These are phyloP conservation scores for Tetraneura akinire DNA, from an alignment of 1,140 invertebrate genomes.

Conservation along the genomic window DNA sequence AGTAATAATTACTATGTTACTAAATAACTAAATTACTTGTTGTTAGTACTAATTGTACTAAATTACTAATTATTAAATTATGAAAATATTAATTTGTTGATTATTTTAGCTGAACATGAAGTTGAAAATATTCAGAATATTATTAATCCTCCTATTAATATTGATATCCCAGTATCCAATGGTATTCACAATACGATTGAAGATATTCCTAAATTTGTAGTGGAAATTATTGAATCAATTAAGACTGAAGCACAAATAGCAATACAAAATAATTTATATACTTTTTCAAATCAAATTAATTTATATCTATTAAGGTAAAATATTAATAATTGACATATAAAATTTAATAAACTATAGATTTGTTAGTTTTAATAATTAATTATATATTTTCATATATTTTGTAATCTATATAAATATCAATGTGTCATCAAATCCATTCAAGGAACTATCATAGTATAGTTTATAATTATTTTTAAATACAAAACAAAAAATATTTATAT, in stretches of 20 bases:
- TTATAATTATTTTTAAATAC: too few relatives aligned
- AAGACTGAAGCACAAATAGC: constrained; percentile 48
- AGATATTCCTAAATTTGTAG: constrained; percentile 31
- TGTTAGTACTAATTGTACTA: too few relatives aligned
- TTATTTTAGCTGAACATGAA: constrained; percentile 6
- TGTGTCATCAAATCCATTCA: too few relatives aligned
- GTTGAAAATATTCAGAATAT: not conserved
- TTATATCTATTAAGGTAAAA: constrained; percentile 36
- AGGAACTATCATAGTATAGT: too few relatives aligned
- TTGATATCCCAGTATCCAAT: constrained; percentile 30
- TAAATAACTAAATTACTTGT: too few relatives aligned
- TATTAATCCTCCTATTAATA: constrained; percentile 16
- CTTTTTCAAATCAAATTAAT: constrained; percentile 43
- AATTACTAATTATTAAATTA: too few relatives aligned
- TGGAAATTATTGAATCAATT: constrained; percentile 45
- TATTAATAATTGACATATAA: not conserved
- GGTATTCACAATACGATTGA: constrained; percentile 15
- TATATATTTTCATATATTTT: not conserved
- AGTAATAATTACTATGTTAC: too few relatives aligned
- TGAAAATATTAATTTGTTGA: not conserved
- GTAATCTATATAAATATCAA: too few relatives aligned
- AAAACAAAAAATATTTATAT: not conserved
- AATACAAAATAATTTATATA: constrained; percentile 14
- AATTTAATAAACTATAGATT: too few relatives aligned
- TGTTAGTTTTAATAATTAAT: too few relatives aligned